Base-by-base conservation (phyloP, 35 echinoderm and acorn worm genomes). In the Acanthaster planci region DNA sequence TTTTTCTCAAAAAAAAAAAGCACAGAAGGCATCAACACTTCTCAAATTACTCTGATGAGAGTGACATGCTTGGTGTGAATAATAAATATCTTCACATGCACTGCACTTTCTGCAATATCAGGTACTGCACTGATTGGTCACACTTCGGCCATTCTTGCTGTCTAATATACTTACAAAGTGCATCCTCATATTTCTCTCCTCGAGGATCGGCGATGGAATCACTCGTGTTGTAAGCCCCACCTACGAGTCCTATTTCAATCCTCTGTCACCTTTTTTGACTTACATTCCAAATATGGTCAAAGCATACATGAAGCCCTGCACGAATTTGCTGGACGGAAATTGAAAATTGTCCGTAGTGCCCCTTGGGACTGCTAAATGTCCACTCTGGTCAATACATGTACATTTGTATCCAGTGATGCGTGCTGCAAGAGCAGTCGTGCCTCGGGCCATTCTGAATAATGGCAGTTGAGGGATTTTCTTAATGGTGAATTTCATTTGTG, bases 381-480 rank as follows among this genome's bases (percentile, higher is more conserved):
- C 64, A 31, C 21, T 31, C 23, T 29, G 64, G 64, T 72, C 64
- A 72, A 72, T 72, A 72, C 64, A 72, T 16, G 64, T 10, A 35
- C 15, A 8, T 34, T 0, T 0, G 26, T 15, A 72, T 31, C 64
- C 10, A 72, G 64, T 72, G 64, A 15, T 72, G 64, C 64, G n/a
- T 36, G 64, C 4, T 72, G 7, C 7, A 7, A 21, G 23, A 23
- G 64, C 14, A 29, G 34, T 47, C 12, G 42, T 29, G 64, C 64
- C 64, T 30, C 7, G 64, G 64, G 64, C 64, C 64, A 31, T 72
- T 72, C 30, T 72, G 64, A 72, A 72, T 72, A 72, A 72, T 72
- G 64, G 30, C 30, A 8, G 64, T 72, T 29, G 23, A 47, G 42
- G 42, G 12, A 47, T 47, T 47, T 12, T 47, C 12, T 47, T 47